Base-by-base conservation (phyloP, 2,888 invertebrate genomes). In the Scaptomyza polygonia region DNA sequence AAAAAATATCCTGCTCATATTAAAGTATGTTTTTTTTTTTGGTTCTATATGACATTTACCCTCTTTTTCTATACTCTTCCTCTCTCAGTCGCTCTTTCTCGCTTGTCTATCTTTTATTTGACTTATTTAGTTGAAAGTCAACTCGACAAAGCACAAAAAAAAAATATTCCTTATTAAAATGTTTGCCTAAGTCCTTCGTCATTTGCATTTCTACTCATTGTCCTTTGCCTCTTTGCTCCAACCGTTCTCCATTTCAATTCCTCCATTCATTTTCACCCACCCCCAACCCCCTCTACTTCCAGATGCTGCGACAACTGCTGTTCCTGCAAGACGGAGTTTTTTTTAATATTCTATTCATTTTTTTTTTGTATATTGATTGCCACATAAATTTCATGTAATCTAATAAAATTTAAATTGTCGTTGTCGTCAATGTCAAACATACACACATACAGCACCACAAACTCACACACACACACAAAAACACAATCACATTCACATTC, bases 381-480 rank as follows among this genome's bases (percentile, higher is more conserved):
- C 88, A 80, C 80, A 84, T 83, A 88, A 84, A 86, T 84, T 84
- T 83, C 81, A 72, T 80, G 78, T 86, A 83, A 84, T 84, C 88
- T 83, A 83, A 84, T 84, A 86, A 88, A 86, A 86, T 88, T 88
- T 83, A 84, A 86, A 88, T 86, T 80, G 86, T 83, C 72, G 80
- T 77, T 79, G 72, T 74, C 63, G 68, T 61, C 62, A 74, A 72
- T 67, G 61, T 61, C 44, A 27, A 56, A 48, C 39, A n/a, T 32
- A 34, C 34, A 2, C 29, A 9, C 45, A n/a, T 5, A 25, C 5
- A 25, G 4, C 5, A 25, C 25, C 29, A n/a, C 34, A 14, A n/a
- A 27, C 21, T 25, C 36, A 5, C 14, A 42, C 45, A 18, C 51
- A 67, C 52, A 67, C 47, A 56, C 67, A 34, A 25, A 14, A 27